Base-by-base conservation (phyloP, 2,113 vertebrate genomes). In the Rhinolophus ferrumequinum region DNA sequence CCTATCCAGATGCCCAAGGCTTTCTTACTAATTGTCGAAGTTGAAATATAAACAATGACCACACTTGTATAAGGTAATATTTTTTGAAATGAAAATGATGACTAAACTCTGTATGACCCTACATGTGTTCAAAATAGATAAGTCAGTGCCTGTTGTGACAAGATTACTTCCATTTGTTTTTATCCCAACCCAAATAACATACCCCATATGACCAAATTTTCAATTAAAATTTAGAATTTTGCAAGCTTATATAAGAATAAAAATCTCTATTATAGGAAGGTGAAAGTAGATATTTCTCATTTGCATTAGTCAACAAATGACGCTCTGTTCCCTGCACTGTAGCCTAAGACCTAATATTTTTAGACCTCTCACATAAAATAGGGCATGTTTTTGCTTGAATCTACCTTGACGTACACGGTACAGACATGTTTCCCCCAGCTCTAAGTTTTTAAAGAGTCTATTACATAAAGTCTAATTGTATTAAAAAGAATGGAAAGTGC, bases 211-310 rank as follows among this genome's bases (percentile, higher is more conserved):
- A 66, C 4, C 19, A 80, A n/a, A 3, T 52, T 94, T 64, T 75
- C 86, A 41, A 76, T 75, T 93, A 90, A 93, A 91, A 89, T 76
- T 70, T 85, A 82, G 54, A 70, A 85, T 60, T 66, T 47, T 54
- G 3, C 10, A 30, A 84, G 50, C 18, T 58, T 69, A 14, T 79
- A 8, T 56, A 28, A 6, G 22, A 95, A 81, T 93, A 14, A 10
- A 28, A 33, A n/a, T 86, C 24, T 87, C 50, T 72, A 35, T 10
- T 69, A 28, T 70, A 8, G 7, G 77, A 77, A 91, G 22, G 9
- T 62, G 9, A 79, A 56, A 24, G 13, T 11, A 82, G 8, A 50
- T 62, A 89, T 28, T 90, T 83, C 2, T 52, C 33, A 22, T 84
- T 50, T 79, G 9, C 8, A 41, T 75, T 80, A 89, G 52, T 82